These are phyloP conservation scores for Musca domestica DNA, from an alignment of 1,140 invertebrate species.

Conservation along the genomic window DNA sequence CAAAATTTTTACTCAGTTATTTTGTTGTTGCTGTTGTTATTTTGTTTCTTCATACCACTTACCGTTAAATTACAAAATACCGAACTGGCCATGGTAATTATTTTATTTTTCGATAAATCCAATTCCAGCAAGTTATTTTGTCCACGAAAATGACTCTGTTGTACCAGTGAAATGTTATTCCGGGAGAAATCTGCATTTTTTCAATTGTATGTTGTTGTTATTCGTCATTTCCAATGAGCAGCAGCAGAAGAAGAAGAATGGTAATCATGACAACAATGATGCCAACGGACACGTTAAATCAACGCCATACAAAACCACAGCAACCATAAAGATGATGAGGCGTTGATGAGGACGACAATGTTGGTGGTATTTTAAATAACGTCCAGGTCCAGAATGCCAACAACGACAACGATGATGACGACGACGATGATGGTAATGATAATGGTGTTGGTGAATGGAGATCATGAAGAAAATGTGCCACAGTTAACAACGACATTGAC, in stretches of 20 bases:
- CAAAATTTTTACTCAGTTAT: too few relatives aligned
- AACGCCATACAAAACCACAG: not conserved
- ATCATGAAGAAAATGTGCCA: too few relatives aligned
- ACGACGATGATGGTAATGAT: too few relatives aligned
- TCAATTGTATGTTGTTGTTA: too few relatives aligned
- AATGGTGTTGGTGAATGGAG: too few relatives aligned
- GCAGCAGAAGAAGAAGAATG: not conserved
- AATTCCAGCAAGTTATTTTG: conserved; percentile 75
- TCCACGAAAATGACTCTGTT: conserved; percentile 78
- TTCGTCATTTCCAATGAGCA: not conserved
- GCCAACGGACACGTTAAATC: not conserved
- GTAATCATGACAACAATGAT: not conserved
- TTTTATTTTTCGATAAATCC: conserved; percentile 80
- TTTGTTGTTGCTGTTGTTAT: too few relatives aligned
- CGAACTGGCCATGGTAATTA: conserved; percentile 69
- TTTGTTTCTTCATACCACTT: conserved; percentile 31
- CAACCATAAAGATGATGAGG: too few relatives aligned
- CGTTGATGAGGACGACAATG: too few relatives aligned
- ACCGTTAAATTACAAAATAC: conserved; percentile 68
- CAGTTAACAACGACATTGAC: too few relatives aligned
- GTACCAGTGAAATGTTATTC: conserved; percentile 73
- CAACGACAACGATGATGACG: too few relatives aligned
- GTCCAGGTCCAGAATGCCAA: too few relatives aligned
- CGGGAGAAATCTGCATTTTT: conserved; percentile 62
- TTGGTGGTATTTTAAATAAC: too few relatives aligned